Evolutionary conservation across 2,888 invertebrate genomes (phyloP), one percentile per base, ranked within the genome.

Genomic region (Drosophila helvetica): DNA sequence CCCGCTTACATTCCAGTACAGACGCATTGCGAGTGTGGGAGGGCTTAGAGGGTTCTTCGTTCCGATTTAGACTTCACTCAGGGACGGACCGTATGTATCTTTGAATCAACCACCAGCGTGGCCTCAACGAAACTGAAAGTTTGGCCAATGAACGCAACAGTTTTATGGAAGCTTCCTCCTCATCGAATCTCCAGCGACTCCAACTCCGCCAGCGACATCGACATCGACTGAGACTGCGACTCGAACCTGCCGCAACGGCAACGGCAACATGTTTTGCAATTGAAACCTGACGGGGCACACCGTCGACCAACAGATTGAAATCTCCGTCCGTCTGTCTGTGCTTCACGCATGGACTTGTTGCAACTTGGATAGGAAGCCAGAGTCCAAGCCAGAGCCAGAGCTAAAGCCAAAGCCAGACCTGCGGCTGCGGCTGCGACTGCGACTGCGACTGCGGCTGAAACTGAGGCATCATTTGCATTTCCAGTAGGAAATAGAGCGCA

Each of bases 111-210:
- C 86, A 73, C 79, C 72, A 75, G 82, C 84, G 90, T 82, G 79
- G 90, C 78, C 83, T 74, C 65, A 81, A 88, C 77, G 89, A 90
- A 90, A 90, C 91, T 90, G 91, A 90, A 91, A 90, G 90, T 90
- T 87, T 86, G 74, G 74, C 76, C 87, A 83, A 78, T 79, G 79
- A 80, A 79, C 81, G 75, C 90, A 88, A 89, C 78, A 81, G 85
- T 91, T 90, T 90, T 90, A 90, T 90, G 91, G 83, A 79, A 88
- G 81, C 90, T 90, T 90, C 91, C 90, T 83, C 62, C 55, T 78
- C 80, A 77, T 80, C 38, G 18, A 46, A 18, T 18, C 77, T 75
- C 22, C 22, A 22, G 70, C 65, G 63, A 43, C 50, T 17, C 27
- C 27, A 27, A 27, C 27, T 27, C 27, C 27, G 7, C 27, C 27